Percentiles rank a stretch among this genome's conserved stretches.
Evolutionary conservation across 2,113 vertebrate species (phyloP).

Genomic region (Hystrix brachyura): DNA sequence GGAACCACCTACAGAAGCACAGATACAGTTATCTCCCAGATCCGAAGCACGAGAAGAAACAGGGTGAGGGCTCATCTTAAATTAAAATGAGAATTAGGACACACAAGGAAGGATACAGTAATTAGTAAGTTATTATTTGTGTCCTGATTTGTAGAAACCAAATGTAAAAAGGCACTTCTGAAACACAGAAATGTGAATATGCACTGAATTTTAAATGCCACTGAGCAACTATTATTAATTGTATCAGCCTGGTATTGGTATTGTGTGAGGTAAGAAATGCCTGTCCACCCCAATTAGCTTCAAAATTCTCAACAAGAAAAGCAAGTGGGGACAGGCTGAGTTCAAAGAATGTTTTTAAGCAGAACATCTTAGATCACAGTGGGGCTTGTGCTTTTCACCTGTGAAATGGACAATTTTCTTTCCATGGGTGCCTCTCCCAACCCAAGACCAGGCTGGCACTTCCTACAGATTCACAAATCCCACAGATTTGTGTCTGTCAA

Average conservation of each 20-base stretch:
- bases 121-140: background rate
- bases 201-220: background rate
- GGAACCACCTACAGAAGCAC: background rate
- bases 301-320: background rate
- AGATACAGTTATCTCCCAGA: background rate
- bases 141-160: slow-evolving; percentile 32
- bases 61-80: background rate
- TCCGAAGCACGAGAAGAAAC: background rate
- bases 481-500: background rate
- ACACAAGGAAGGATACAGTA: background rate
- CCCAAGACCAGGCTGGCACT: background rate
- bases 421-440: background rate
- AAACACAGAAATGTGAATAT: background rate
- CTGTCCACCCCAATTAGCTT: background rate
- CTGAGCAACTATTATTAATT: slow-evolving; percentile 18
- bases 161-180: background rate
- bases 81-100: background rate
- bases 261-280: background rate
- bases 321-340: background rate
- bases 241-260: background rate
- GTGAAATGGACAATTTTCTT: background rate
- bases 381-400: background rate
- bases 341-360: background rate
- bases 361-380: background rate
- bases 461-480: background rate